Conservation (phyloP, 2,888 invertebrate genomes). For the Diploptera punctata region DNA sequence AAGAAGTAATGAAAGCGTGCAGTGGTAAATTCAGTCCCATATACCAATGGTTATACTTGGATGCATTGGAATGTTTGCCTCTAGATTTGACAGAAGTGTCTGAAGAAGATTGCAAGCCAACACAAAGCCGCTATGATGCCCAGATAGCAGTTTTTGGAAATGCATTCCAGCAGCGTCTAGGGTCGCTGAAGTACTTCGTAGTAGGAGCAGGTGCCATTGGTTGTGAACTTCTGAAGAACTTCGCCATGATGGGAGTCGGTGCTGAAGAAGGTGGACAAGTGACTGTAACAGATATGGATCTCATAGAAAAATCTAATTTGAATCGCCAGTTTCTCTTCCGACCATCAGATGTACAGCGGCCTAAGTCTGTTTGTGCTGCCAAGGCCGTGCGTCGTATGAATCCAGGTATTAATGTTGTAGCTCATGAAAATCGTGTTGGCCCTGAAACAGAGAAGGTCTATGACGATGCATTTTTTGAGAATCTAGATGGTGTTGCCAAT, state of each 20-base stretch:
- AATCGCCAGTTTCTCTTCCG: slow-evolving; percentile 98
- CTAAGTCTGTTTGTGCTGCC: slow-evolving; percentile 92
- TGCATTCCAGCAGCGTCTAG: slow-evolving; percentile 86
- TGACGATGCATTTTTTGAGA: slow-evolving; percentile 93
- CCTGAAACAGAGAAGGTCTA: slow-evolving; percentile 94
- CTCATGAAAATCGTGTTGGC: slow-evolving; percentile 91
- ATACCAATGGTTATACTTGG: slow-evolving; percentile 93
- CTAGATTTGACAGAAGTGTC: slow-evolving; percentile 67
- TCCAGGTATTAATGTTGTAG: slow-evolving; percentile 75
- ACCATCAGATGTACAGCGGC: slow-evolving; percentile 89
- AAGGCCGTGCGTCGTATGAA: slow-evolving; percentile 86
- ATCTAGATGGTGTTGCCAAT: slow-evolving; percentile 93
- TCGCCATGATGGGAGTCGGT: slow-evolving; percentile 98
- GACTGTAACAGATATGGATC: slow-evolving; percentile 98
- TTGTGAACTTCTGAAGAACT: slow-evolving; percentile 97
- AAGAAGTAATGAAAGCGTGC: slow-evolving; percentile 99
- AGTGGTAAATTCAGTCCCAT: slow-evolving; percentile 96
- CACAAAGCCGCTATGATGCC: slow-evolving; percentile 81
- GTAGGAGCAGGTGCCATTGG: slow-evolving; percentile 92
- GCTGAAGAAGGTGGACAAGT: slow-evolving; percentile 69
- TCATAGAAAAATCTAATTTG: slow-evolving; percentile 97
- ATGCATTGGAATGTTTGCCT: slow-evolving; percentile 94
- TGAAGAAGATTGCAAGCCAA: slow-evolving; percentile 77
- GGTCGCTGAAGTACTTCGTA: slow-evolving; percentile 78
- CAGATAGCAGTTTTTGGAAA: slow-evolving; percentile 94